Base-by-base conservation (phyloP, 2,888 invertebrate species). In the Ormyrus thymus region DNA sequence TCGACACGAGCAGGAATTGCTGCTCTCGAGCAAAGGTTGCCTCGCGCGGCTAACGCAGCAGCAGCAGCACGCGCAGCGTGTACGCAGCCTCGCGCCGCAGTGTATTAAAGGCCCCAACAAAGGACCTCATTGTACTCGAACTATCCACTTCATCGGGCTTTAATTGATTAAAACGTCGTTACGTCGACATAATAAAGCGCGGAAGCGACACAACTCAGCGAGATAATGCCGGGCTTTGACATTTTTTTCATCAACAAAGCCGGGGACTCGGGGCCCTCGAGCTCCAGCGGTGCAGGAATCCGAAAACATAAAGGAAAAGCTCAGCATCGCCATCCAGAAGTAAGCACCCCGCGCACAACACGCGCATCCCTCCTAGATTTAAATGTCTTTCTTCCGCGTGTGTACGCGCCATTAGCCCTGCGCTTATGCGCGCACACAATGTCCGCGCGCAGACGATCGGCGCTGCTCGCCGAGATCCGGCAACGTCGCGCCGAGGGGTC, bases 401-500 rank as follows among this genome's bases (percentile, higher is more conserved):
- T 81, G 62, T 71, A 73, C 77, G 81, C 79, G 81, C 79, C 78
- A 79, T 73, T 76, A 74, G 76, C 78, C 74, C 62, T 69, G 51
- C 10, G 43, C 66, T n/a, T n/a, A n/a, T n/a, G n/a, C 53, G 43
- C 70, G 59, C 29, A 29, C 29, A 29, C 29, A 29, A 29, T 29
- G 29, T 29, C 29, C 29, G 29, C 29, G 29, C 29, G 29, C 29
- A 29, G 29, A 29, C 29, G 29, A 29, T 29, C 29, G 29, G 29
- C 29, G 29, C 4, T 29, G 29, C 29, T 29, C 8, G 50, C 0
- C 8, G 55, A 55, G 29, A 43, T 64, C 65, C 66, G 84, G 84
- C 84, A 84, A 84, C 84, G 80, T 76, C 76, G 84, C 80, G 45
- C 51, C 66, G 55, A 61, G 66, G 59, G 72, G 68, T 65, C 78